A percentile compares a stretch with the other conserved stretches of the same genome.
Evolutionary conservation across 2,113 vertebrate genomes (phyloP).

Genomic region (Cephalopterus ornatus): DNA sequence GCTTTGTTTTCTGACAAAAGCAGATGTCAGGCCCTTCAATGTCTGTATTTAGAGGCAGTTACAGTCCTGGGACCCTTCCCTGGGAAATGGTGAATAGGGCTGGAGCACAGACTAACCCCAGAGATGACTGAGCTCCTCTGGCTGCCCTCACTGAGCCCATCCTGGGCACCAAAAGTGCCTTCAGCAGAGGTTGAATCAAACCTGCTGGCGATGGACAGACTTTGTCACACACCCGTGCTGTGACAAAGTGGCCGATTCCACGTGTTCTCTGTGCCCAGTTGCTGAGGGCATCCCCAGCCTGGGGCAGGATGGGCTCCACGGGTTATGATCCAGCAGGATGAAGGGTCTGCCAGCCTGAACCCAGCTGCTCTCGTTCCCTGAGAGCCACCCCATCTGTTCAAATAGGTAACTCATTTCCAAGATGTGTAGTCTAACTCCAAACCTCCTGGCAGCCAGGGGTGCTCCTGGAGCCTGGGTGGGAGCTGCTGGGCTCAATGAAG

Average conservation of each 20-base stretch:
- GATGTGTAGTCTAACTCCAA: background rate
- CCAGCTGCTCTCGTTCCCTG: background rate
- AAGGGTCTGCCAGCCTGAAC: background rate
- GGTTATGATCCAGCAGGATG: background rate
- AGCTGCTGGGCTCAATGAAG: background rate
- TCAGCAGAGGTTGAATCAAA: background rate
- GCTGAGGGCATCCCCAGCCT: background rate
- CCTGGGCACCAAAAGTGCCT: background rate
- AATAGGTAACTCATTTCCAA: background rate
- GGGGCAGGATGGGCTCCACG: rapidly evolving
- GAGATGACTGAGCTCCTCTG: rapidly evolving
- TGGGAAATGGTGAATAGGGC: background rate
- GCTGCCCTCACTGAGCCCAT: background rate
- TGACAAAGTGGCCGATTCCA: rapidly evolving
- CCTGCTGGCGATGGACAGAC: rapidly evolving
- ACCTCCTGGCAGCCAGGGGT: background rate
- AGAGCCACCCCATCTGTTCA: background rate
- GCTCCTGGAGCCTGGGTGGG: background rate
- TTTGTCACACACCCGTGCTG: background rate
- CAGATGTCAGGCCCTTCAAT: background rate
- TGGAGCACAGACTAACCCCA: background rate
- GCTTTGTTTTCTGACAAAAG: background rate
- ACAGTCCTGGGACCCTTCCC: background rate
- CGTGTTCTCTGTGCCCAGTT: background rate
- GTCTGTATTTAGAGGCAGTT: background rate